Evolutionary conservation across 2,888 invertebrate genomes (phyloP), one percentile per base, ranked within the genome.

Genomic region (Platycheirus albimanus): DNA sequence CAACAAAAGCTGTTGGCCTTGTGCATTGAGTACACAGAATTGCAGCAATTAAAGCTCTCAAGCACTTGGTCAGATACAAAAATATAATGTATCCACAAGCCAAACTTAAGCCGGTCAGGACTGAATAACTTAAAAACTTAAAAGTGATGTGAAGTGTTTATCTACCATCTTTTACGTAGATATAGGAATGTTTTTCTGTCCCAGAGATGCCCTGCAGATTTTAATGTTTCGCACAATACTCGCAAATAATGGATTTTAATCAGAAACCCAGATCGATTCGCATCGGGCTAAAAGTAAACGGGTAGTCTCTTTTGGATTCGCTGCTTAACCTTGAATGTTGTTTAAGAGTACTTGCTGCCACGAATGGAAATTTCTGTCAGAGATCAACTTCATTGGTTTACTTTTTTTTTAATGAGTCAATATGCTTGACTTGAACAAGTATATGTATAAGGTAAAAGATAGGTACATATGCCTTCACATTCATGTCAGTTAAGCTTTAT

Each of bases 1-100:
- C 72, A 72, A 72, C 45, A 66, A 72, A 78, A 78, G 78, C 64
- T 15, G 72, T 52, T 72, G 45, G 72, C 78, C 78, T 78, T 78
- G 78, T 6, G 28, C 19, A 49, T 10, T 15, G 17, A 43, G 49
- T 45, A 15, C 15, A 47, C 10, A 54, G 30, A 28, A 41, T 33
- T 0, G 38, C 36, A 41, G 0, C 15, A 33, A 47, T 33, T 24
- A 15, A 15, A 41, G 41, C 19, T 33, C 17, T 36, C 7, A 52
- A 6, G 11, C 8, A 56, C 33, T 13, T 30, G 24, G 69, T 56
- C 36, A 49, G 19, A 43, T 13, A 24, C n/a, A n/a, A n/a, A n/a
- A n/a, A n/a, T n/a, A n/a, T n/a, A n/a, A n/a, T n/a, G n/a, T n/a
- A n/a, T n/a, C n/a, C n/a, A n/a, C n/a, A n/a, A n/a, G n/a, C n/a